These are phyloP conservation scores for Burhinus oedicnemus DNA, from an alignment of 2,113 vertebrate genomes.

Conservation along the genomic window DNA sequence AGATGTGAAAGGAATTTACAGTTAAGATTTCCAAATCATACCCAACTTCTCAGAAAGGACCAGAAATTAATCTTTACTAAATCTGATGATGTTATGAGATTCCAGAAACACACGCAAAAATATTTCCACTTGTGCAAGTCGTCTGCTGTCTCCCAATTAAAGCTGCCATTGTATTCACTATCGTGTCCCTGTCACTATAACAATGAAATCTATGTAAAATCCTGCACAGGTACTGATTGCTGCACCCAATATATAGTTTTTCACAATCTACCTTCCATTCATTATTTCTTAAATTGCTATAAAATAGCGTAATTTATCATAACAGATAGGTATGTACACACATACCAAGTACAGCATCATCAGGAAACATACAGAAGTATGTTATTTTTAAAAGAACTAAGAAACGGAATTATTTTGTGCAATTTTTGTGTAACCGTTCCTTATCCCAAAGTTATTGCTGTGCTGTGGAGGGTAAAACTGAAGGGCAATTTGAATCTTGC, in stretches of 20 bases:
- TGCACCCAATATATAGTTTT: background rate
- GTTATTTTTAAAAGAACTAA: background rate
- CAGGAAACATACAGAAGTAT: background rate
- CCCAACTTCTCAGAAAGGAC: background rate
- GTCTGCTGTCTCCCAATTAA: background rate
- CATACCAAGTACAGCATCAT: background rate
- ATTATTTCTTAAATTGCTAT: background rate
- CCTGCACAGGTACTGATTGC: background rate
- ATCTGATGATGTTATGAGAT: background rate
- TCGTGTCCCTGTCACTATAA: background rate
- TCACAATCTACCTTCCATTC: background rate
- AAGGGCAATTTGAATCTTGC: background rate
- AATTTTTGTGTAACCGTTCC: background rate
- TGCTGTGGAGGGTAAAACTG: background rate
- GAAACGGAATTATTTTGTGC: background rate
- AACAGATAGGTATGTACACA: background rate
- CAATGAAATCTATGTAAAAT: background rate
- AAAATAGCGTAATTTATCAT: background rate
- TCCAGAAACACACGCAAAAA: background rate
- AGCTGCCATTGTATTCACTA: background rate
- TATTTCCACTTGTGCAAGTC: background rate
- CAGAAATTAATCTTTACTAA: background rate
- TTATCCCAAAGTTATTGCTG: background rate
- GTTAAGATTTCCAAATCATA: background rate
- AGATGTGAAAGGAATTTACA: background rate